Base-by-base conservation (phyloP, 1,140 invertebrate species). In the Thaumatotibia leucotreta region DNA sequence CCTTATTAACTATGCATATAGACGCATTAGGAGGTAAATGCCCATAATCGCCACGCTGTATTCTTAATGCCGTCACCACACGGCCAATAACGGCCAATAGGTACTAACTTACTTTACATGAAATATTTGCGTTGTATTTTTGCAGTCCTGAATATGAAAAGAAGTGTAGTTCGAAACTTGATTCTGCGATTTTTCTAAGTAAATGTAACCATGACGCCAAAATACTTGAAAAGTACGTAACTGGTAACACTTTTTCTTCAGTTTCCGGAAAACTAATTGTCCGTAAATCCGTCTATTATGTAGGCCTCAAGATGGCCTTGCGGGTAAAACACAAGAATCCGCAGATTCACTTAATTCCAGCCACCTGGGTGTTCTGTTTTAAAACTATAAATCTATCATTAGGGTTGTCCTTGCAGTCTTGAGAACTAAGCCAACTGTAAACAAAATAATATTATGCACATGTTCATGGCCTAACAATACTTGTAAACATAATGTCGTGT, bases 401-500 rank as follows among this genome's bases (percentile, higher is more conserved):
- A 62, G 29, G 10, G 23, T 14, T 14, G 24, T 17, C 35, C 54
- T 66, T 61, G 58, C 58, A 32, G 58, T 62, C 54, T 52, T 61
- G 52, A 14, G 52, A 58, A 31, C 52, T 49, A 31, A 17, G 52
- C 32, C 64, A 27, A 11, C 22, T 24, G 5, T 39, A 32, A 39
- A 66, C 29, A 61, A 58, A 35, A 66, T 33, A 22, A 66, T 6
- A 74, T 74, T 68, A 64, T 65, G 66, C 45, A 24, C 72, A 74
- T 61, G 66, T 69, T 65, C 11, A 33, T 10, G 24, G 22, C 17
- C 64, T 2, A 49, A 29, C 66, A 23, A n/a, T n/a, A n/a, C n/a
- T n/a, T 67, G 65, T 67, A 74, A 74, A 65, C 67, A 58, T 27
- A 27, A 58, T 68, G 65, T 74, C 72, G 54, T 65, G 69, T 20